These are phyloP conservation scores for Proteles cristata DNA, from an alignment of 2,113 vertebrate species.

Conservation along the genomic window DNA sequence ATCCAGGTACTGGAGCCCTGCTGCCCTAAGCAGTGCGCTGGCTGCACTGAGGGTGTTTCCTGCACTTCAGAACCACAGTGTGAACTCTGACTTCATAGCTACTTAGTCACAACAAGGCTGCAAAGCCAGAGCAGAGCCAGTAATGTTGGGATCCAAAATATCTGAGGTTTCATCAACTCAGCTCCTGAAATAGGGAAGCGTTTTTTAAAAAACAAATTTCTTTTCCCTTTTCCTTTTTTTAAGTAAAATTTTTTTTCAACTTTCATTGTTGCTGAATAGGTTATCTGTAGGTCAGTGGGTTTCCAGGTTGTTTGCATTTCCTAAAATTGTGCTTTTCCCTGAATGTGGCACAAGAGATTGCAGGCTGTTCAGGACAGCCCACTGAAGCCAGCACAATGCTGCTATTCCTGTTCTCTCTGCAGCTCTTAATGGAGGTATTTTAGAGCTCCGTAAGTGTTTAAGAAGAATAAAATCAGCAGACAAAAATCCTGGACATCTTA, in stretches of 20 bases:
- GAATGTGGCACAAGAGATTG: slow-evolving; percentile 77
- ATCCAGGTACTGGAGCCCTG: neutral
- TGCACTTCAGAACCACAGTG: neutral
- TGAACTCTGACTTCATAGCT: neutral
- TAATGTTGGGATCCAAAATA: slow-evolving; percentile 54
- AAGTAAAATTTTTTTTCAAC: slow-evolving; percentile 70
- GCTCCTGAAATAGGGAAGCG: slow-evolving; percentile 75
- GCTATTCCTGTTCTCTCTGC: slow-evolving; percentile 79
- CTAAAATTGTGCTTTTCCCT: slow-evolving; percentile 91
- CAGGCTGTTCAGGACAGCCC: neutral
- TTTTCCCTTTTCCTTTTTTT: neutral
- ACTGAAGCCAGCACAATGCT: slow-evolving; percentile 63
- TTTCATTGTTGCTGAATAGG: slow-evolving; percentile 86
- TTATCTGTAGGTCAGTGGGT: slow-evolving; percentile 87
- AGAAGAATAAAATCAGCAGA: slow-evolving; percentile 64
- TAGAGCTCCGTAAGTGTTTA: slow-evolving; percentile 24
- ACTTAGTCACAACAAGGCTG: slow-evolving; percentile 13
- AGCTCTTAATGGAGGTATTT: neutral
- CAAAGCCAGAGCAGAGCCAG: slow-evolving; percentile 57
- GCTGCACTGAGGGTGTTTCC: rapidly evolving
- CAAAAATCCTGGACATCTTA: slow-evolving; percentile 71
- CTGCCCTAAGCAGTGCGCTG: neutral
- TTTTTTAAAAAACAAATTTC: slow-evolving; percentile 41
- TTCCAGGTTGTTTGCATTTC: slow-evolving; percentile 91
- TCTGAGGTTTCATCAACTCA: slow-evolving; percentile 68